Percentiles rank a stretch among this genome's conserved stretches.
Conservation (phyloP, 2,113 vertebrate species). For the Butastur rufipennis region DNA sequence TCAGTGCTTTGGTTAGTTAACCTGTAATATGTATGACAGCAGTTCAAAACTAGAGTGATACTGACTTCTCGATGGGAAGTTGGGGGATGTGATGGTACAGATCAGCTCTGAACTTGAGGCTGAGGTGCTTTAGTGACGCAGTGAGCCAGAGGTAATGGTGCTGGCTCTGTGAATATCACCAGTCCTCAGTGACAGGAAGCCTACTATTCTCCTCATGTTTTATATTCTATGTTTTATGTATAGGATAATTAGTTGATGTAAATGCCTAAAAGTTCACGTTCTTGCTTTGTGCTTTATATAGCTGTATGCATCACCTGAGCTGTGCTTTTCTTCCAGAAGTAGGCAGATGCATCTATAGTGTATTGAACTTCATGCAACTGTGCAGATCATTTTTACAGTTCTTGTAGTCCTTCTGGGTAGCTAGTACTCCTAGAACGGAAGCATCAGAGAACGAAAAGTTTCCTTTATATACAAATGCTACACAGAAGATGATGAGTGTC, state of each 20-base stretch:
- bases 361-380: not conserved
- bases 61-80: rapidly evolving
- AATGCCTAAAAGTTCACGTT: not conserved
- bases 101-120: not conserved
- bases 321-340: not conserved
- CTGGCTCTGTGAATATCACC: not conserved
- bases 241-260: not conserved
- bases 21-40: not conserved
- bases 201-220: not conserved
- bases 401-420: not conserved
- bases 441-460: not conserved
- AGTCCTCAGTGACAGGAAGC: not conserved
- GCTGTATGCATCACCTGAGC: not conserved
- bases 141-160: not conserved
- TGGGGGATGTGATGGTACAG: too few species aligned
- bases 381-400: not conserved
- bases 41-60: too few species aligned
- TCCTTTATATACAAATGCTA: not conserved
- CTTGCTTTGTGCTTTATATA: not conserved
- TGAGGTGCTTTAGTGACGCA: not conserved
- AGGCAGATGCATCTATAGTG: not conserved
- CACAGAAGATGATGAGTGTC: not conserved
- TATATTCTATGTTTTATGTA: not conserved
- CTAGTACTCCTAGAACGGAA: not conserved
- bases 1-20: not conserved